Evolutionary conservation across 1,140 invertebrate genomes (phyloP).

Genomic region (Hyles euphorbiae): DNA sequence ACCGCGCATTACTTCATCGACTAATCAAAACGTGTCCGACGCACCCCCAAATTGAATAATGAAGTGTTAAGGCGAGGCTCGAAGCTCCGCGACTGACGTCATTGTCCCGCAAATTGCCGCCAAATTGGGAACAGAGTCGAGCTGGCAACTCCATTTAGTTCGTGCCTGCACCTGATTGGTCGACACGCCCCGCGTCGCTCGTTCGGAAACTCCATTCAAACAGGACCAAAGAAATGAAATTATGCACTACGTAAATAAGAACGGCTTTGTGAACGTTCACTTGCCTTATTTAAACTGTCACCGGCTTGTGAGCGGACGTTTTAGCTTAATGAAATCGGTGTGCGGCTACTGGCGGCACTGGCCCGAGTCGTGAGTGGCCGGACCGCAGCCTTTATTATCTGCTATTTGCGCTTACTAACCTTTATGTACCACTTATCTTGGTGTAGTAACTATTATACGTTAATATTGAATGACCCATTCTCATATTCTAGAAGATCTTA

Average conservation of each 20-base stretch:
- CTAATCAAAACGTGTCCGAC: constrained; percentile 64
- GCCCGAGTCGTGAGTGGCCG: background rate
- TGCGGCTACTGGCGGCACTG: background rate
- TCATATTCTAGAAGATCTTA: too few species aligned
- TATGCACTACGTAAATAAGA: constrained; percentile 67
- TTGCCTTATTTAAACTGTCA: constrained; percentile 54
- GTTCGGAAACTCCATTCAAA: constrained; percentile 31
- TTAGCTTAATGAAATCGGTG: constrained; percentile 28
- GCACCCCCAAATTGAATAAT: constrained; percentile 67
- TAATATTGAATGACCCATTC: too few species aligned
- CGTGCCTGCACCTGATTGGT: constrained; percentile 65
- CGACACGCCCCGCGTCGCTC: constrained; percentile 43
- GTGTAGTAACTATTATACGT: too few species aligned
- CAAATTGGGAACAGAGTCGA: constrained; percentile 64
- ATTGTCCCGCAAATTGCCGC: constrained; percentile 68
- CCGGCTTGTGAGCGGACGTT: constrained; percentile 27
- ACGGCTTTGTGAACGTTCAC: constrained; percentile 45
- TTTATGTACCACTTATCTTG: too few species aligned
- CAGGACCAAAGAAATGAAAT: constrained; percentile 59
- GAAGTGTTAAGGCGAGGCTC: constrained; percentile 58
- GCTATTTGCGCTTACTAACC: too few species aligned
- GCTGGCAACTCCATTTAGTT: constrained; percentile 55
- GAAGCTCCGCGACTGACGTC: constrained; percentile 27
- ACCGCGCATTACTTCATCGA: constrained; percentile 59
- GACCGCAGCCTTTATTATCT: too few species aligned